These are phyloP conservation scores for Tretioscincus oriximinensis DNA, from an alignment of 2,113 vertebrate genomes.

Conservation along the genomic window DNA sequence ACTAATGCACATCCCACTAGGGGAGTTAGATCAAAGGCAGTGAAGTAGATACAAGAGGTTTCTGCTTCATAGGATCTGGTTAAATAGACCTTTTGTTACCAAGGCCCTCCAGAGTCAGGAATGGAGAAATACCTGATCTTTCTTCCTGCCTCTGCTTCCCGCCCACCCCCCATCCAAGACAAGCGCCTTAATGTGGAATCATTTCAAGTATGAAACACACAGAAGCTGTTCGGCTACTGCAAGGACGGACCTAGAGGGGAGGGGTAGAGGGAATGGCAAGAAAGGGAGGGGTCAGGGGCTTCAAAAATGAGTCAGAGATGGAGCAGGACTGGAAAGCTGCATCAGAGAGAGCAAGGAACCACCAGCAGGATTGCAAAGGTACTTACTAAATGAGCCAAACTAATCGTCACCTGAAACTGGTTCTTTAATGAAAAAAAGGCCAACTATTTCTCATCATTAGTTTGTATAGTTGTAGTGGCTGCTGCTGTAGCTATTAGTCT, in stretches of 20 bases:
- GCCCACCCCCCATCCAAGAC: background rate
- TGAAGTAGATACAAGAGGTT: conserved; percentile 83
- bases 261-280: background rate
- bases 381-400: background rate
- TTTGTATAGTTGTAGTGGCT: background rate
- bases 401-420: background rate
- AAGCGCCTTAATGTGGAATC: conserved; percentile 49
- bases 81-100: conserved; percentile 94
- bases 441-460: background rate
- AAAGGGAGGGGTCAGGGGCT: background rate
- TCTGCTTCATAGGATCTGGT: conserved; percentile 80
- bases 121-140: conserved; percentile 88
- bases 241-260: background rate
- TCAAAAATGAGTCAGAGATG: conserved; percentile 33
- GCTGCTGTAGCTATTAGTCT: background rate
- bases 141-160: conserved; percentile 17
- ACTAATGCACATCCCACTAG: conserved; percentile 73
- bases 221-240: conserved; percentile 5
- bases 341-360: background rate
- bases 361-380: background rate
- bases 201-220: conserved; percentile 32
- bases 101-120: conserved; percentile 72
- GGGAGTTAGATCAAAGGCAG: conserved; percentile 76
- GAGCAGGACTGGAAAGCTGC: conserved; percentile 20
- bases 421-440: background rate